A percentile compares a stretch with the other conserved stretches of the same genome.
These are phyloP conservation scores for Pogona vitticeps DNA, from an alignment of 2,113 vertebrate species.

Conservation along the genomic window DNA sequence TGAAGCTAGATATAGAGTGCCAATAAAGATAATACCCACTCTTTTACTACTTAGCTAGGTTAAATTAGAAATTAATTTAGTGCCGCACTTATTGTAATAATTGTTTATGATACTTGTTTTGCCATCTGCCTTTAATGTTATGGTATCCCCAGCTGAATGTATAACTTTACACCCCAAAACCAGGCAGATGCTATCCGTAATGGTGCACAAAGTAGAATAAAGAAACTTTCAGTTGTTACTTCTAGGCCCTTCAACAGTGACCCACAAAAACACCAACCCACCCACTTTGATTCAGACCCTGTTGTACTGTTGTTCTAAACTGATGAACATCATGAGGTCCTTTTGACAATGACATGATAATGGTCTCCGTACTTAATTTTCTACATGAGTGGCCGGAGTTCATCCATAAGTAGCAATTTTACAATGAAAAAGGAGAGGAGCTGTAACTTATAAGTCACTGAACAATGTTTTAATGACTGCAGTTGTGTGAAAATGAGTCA, in stretches of 20 bases:
- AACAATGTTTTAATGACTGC: neutral
- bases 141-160: conserved; percentile 63
- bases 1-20: conserved; percentile 66
- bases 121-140: conserved; percentile 73
- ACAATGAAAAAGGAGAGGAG: neutral
- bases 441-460: neutral
- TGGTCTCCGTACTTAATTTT: neutral
- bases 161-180: conserved; percentile 64
- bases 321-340: neutral
- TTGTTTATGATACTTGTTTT: conserved; percentile 71
- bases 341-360: neutral
- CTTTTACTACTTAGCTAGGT: conserved; percentile 66
- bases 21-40: conserved; percentile 62
- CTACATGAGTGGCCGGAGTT: neutral
- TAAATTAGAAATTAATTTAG: conserved; percentile 66
- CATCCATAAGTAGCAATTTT: neutral
- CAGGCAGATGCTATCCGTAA: conserved; percentile 64
- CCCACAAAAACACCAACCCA: neutral
- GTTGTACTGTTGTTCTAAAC: accelerated
- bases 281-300: neutral
- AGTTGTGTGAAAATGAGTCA: conserved; percentile 3
- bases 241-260: conserved; percentile 13
- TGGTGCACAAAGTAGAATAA: neutral
- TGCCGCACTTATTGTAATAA: conserved; percentile 69
- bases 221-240: conserved; percentile 24